These are phyloP conservation scores for Sciurus niger DNA, from an alignment of 2,113 vertebrate species.

Conservation along the genomic window DNA sequence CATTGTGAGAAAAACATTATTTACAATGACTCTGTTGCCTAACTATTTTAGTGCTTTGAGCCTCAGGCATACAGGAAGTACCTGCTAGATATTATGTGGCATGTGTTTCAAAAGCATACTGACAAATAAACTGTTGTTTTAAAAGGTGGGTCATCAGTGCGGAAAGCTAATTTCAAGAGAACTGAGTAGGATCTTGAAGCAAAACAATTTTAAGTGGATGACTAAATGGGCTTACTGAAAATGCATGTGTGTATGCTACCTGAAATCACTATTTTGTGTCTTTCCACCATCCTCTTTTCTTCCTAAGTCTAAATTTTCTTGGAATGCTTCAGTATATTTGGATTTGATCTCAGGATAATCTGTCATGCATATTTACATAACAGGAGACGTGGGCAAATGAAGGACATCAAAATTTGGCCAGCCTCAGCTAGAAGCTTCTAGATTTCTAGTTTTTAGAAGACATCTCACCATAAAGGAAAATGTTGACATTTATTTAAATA, in stretches of 20 bases:
- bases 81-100: not conserved
- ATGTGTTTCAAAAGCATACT: not conserved
- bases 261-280: not conserved
- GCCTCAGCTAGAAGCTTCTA: not conserved
- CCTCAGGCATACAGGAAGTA: not conserved
- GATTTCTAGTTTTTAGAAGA: not conserved
- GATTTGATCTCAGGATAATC: not conserved
- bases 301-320: conserved; percentile 9
- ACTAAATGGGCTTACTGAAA: conserved; percentile 40
- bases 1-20: not conserved
- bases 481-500: not conserved
- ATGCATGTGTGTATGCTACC: not conserved
- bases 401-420: not conserved
- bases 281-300: not conserved
- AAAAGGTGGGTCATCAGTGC: not conserved
- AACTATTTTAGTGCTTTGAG: not conserved
- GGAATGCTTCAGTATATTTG: not conserved
- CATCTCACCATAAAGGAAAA: not conserved
- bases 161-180: conserved; percentile 21
- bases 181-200: not conserved
- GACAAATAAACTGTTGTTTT: not conserved
- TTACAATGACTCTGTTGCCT: not conserved
- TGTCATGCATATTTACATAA: not conserved
- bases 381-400: conserved; percentile 1
- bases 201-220: conserved; percentile 52